phyloP scores from a whole-genome alignment of 2,113 vertebrate genomes.

The Ginglymostoma cirratum region DNA sequence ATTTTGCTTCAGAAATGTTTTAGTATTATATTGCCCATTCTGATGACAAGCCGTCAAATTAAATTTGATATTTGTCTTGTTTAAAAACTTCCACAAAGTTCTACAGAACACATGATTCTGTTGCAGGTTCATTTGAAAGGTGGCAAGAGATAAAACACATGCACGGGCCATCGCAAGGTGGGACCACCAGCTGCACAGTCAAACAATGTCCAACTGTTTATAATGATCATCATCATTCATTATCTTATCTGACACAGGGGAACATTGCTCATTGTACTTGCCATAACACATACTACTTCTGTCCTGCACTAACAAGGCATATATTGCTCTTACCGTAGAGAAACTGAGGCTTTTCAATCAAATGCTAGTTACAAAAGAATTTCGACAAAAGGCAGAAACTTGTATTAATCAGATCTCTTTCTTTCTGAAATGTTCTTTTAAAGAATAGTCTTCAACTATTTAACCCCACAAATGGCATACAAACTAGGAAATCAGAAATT shows the following conservation, averaged over 20 bases:
- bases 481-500: neutral
- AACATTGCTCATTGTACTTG: conserved; percentile 41
- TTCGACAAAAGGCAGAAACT: conserved; percentile 39
- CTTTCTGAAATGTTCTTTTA: neutral
- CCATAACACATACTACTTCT: conserved; percentile 38
- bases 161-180: conserved; percentile 43
- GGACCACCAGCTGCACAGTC: conserved; percentile 48
- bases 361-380: neutral
- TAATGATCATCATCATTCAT: conserved; percentile 44
- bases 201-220: conserved; percentile 48
- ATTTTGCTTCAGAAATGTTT: neutral
- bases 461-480: neutral
- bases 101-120: neutral
- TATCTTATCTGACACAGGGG: conserved; percentile 44
- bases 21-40: neutral
- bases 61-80: neutral
- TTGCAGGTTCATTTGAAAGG: conserved; percentile 42
- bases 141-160: conserved; percentile 49
- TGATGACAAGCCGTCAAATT: neutral
- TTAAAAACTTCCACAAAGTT: conserved; percentile 22
- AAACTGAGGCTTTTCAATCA: neutral
- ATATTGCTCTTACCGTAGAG: conserved; percentile 30
- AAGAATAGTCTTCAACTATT: neutral
- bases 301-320: conserved; percentile 24
- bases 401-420: neutral